Conservation (phyloP, 1,140 invertebrate genomes). For the Drosophila santomea region DNA sequence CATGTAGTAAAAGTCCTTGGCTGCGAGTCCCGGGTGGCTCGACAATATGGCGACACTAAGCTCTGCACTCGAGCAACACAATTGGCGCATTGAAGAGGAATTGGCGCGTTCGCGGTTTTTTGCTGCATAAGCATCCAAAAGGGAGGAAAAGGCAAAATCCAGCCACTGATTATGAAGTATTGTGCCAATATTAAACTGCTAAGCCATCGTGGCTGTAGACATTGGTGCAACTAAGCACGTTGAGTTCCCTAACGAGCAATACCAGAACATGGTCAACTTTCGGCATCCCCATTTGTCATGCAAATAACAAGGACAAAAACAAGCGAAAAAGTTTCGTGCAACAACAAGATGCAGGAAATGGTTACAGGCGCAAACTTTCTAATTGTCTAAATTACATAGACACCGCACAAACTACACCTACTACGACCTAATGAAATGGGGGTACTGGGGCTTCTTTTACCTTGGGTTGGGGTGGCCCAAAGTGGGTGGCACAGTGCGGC, state of each 20-base stretch:
- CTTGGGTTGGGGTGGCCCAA: neutral
- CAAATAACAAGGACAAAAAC: constrained; percentile 65
- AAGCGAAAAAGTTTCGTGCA: constrained; percentile 45
- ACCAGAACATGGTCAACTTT: constrained; percentile 38
- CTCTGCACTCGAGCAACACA: constrained; percentile 61
- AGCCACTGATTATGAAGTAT: constrained; percentile 61
- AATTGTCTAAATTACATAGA: constrained; percentile 79
- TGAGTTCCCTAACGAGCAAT: constrained; percentile 12
- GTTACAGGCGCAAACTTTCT: constrained; percentile 69
- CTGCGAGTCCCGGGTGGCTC: constrained; percentile 1
- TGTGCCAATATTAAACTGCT: constrained; percentile 62
- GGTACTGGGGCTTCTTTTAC: neutral
- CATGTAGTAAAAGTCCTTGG: neutral
- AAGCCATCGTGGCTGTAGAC: neutral
- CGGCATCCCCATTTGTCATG: constrained; percentile 61
- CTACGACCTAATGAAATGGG: constrained; percentile 34
- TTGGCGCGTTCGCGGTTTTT: constrained; percentile 38
- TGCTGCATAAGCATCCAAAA: constrained; percentile 59
- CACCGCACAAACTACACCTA: constrained; percentile 49
- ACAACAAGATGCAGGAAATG: constrained; percentile 53
- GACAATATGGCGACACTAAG: constrained; percentile 69
- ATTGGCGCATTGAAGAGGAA: constrained; percentile 50
- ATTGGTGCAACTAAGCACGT: neutral
- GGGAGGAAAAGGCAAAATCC: neutral
- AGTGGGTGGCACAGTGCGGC: constrained; percentile 10